phyloP scores from a whole-genome alignment of 2,888 invertebrate genomes.

The Plemyria rubiginata region DNA sequence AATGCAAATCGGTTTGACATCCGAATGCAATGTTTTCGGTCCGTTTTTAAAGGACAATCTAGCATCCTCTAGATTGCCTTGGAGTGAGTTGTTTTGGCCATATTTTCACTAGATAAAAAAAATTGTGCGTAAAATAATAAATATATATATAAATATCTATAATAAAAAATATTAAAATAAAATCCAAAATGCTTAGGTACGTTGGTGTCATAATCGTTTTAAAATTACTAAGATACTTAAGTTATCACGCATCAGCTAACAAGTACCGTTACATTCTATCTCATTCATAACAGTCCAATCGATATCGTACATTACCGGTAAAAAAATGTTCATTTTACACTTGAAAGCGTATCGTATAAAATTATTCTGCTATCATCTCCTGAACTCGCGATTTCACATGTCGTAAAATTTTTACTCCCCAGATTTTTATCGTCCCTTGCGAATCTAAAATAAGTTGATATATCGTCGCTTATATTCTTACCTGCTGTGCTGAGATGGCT shows the following conservation, averaged over 20 bases:
- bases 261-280: conserved; percentile 24
- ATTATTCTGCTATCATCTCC: conserved; percentile 61
- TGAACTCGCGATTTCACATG: conserved; percentile 64
- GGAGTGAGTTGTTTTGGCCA: too few species aligned
- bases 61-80: too few species aligned
- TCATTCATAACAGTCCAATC: conserved; percentile 55
- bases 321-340: conserved; percentile 61
- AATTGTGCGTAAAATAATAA: too few species aligned
- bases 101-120: too few species aligned
- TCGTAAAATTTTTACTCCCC: conserved; percentile 65
- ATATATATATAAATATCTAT: too few species aligned
- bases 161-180: too few species aligned
- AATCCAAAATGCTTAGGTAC: too few species aligned
- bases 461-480: conserved; percentile 52
- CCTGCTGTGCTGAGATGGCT: conserved; percentile 49
- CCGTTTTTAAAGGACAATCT: too few species aligned
- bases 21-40: too few species aligned
- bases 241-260: conserved; percentile 23
- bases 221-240: conserved; percentile 24
- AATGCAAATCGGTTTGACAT: too few species aligned
- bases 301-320: conserved; percentile 53
- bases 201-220: conserved; percentile 19
- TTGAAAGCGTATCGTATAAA: conserved; percentile 61
- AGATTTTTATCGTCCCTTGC: conserved; percentile 60
- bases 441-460: conserved; percentile 60